Base-by-base conservation (phyloP, 2,113 vertebrate genomes). In the Oncorhynchus clarkii region DNA sequence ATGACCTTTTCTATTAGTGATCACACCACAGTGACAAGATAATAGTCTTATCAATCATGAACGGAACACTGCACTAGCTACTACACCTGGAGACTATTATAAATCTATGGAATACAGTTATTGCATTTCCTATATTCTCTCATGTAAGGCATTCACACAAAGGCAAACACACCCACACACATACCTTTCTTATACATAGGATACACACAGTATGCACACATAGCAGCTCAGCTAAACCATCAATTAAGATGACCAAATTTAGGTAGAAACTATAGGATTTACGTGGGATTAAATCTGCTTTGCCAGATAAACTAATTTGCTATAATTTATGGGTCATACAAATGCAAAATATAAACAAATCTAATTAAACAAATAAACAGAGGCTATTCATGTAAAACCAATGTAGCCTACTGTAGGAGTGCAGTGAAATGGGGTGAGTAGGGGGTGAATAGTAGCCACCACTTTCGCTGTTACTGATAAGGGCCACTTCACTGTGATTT, bases 401-500 rank as follows among this genome's bases (percentile, higher is more conserved):
- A 18, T 4, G 51, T 24, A 54, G 14, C 16, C 16, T 54, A 54
- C 51, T 54, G 51, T 54, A 4, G 16, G 51, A 54, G 51, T 4
- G 16, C 51, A 54, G 51, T 54, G 51, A 54, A 54, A 16, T 54
- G 5, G 16, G 5, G 3, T 54, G 51, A 54, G 16, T 18, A 54
- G 51, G 3, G 39, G 8, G 39, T 45, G 39, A 77, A 68, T 29
- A 26, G 73, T 27, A 60, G 64, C 51, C 74, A 72, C 67, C 67
- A 71, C 72, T 85, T 78, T 67, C 65, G 67, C 34, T 22, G 72
- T n/a, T 9, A 2, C 70, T 70, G 78, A 86, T 72, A 73, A 77
- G 45, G 67, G 67, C 68, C 81, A 59, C 67, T 83, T 80, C 71
- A 9, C 18, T 73, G 72, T 83, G 69, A 86, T 79, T 81, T 86